Percentiles rank a stretch among this genome's conserved stretches.
These are phyloP conservation scores for Urechis unicinctus DNA, from an alignment of 2,888 invertebrate genomes.

Conservation along the genomic window DNA sequence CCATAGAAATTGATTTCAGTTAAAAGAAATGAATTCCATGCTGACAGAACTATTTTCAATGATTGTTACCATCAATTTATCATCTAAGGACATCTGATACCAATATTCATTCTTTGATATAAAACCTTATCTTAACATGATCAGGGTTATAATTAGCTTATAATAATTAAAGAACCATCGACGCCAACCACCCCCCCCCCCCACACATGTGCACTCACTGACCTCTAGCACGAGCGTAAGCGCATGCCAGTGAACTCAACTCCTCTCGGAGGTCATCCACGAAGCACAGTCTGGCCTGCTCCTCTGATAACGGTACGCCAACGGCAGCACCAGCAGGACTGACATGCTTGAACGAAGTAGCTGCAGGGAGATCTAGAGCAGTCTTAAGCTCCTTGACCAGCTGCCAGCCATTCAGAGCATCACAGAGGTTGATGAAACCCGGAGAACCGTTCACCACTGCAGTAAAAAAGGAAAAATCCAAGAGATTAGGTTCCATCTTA, in stretches of 20 bases:
- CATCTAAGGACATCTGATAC: too few species aligned
- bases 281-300: slow-evolving; percentile 84
- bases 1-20: too few species aligned
- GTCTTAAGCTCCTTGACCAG: slow-evolving; percentile 79
- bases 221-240: slow-evolving; percentile 90
- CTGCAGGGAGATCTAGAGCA: slow-evolving; percentile 71
- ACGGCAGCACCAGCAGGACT: slow-evolving; percentile 94
- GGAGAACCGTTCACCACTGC: slow-evolving; percentile 86
- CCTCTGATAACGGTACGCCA: slow-evolving; percentile 68
- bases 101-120: too few species aligned
- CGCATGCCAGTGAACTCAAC: slow-evolving; percentile 76
- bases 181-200: too few species aligned
- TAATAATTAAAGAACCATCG: too few species aligned
- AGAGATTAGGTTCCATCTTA: too few species aligned
- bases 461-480: slow-evolving; percentile 24
- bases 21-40: too few species aligned
- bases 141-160: too few species aligned
- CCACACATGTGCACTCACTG: slow-evolving; percentile 62
- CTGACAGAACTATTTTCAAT: too few species aligned
- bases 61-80: too few species aligned
- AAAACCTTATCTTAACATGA: too few species aligned
- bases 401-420: slow-evolving; percentile 96
- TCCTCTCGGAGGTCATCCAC: slow-evolving; percentile 73
- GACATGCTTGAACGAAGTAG: slow-evolving; percentile 97
- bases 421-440: slow-evolving; percentile 94